These are phyloP conservation scores for Eudemis profundana DNA, from an alignment of 2,888 invertebrate species.

Conservation along the genomic window DNA sequence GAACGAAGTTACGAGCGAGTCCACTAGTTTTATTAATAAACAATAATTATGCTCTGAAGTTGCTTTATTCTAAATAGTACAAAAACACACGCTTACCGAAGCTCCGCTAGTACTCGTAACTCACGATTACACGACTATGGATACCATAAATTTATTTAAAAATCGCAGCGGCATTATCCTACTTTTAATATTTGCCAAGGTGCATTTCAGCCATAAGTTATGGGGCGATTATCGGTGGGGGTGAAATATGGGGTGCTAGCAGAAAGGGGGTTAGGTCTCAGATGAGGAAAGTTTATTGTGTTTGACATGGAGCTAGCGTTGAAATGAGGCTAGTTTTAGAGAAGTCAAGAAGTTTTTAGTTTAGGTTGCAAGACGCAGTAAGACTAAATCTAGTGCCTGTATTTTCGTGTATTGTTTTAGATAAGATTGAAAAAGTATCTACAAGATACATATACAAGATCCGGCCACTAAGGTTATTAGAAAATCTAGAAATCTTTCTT, in stretches of 20 bases:
- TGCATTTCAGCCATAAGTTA: constrained; percentile 66
- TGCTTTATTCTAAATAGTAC: neutral
- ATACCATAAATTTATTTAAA: constrained; percentile 66
- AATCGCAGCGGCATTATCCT: constrained; percentile 66
- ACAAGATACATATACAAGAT: no score
- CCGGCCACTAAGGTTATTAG: no score
- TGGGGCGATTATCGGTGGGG: constrained; percentile 68
- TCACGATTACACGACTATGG: constrained; percentile 39
- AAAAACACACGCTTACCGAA: constrained; percentile 7
- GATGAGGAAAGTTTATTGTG: constrained; percentile 54
- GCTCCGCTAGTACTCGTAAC: constrained; percentile 27
- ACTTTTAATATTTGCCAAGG: constrained; percentile 68
- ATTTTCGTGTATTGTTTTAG: no score
- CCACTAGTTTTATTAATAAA: no score
- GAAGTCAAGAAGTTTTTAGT: neutral
- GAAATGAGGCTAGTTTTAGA: constrained; percentile 19
- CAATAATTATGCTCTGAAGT: no score
- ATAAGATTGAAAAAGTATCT: no score
- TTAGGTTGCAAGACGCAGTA: no score
- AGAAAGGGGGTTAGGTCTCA: constrained; percentile 48
- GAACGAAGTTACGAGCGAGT: no score
- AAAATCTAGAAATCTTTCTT: no score
- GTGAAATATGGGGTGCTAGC: constrained; percentile 62
- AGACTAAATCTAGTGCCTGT: no score
- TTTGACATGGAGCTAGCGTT: constrained; percentile 53